A percentile compares a stretch with the other conserved stretches of the same genome.
These are phyloP conservation scores for Cheilosia scutellata DNA, from an alignment of 2,888 invertebrate species.

Conservation along the genomic window DNA sequence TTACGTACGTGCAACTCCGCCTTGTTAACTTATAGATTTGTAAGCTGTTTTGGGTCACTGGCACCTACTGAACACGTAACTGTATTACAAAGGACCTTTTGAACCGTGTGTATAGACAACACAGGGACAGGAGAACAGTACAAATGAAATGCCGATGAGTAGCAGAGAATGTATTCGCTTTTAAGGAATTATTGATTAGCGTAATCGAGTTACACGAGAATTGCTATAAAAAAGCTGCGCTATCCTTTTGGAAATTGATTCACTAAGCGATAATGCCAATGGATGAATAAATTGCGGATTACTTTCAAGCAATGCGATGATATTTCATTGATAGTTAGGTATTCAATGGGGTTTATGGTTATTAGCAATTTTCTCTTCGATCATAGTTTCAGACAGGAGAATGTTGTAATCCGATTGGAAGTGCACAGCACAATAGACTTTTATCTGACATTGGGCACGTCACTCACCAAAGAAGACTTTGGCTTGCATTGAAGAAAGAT, in stretches of 20 bases:
- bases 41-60: slow-evolving; percentile 70
- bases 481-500: too few species aligned
- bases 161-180: slow-evolving; percentile 58
- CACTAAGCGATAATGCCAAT: too few species aligned
- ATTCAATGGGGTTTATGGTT: too few species aligned
- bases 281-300: too few species aligned
- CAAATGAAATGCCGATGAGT: slow-evolving; percentile 48
- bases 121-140: neutral
- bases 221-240: slow-evolving; percentile 2
- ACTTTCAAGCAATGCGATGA: too few species aligned
- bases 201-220: slow-evolving; percentile 14
- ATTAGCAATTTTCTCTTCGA: too few species aligned
- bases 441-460: too few species aligned
- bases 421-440: too few species aligned
- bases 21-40: slow-evolving; percentile 63
- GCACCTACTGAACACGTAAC: slow-evolving; percentile 67
- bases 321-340: too few species aligned
- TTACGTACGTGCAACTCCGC: slow-evolving; percentile 57
- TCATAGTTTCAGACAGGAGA: too few species aligned
- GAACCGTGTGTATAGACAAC: slow-evolving; percentile 16
- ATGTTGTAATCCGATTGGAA: too few species aligned
- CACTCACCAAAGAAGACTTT: too few species aligned
- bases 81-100: slow-evolving; percentile 58
- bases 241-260: slow-evolving; percentile 41
- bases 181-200: slow-evolving; percentile 69